phyloP scores from a whole-genome alignment of 2,113 vertebrate genomes.

The Salvelinus sp. region DNA sequence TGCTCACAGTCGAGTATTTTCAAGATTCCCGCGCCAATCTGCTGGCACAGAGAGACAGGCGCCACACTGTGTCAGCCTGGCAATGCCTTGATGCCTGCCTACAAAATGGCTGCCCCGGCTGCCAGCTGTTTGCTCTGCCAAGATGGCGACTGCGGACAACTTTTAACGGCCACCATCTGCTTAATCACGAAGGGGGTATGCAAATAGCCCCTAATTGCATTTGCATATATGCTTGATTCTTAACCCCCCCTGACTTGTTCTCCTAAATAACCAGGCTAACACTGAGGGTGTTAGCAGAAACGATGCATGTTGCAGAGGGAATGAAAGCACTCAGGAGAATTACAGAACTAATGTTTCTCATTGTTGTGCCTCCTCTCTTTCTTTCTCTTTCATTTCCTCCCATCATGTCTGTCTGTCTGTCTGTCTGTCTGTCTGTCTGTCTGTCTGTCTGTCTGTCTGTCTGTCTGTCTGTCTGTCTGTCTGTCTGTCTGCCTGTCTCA shows the following conservation, averaged over 20 bases:
- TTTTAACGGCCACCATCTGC: conserved; percentile 75
- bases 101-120: conserved; percentile 79
- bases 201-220: conserved; percentile 84
- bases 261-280: no score
- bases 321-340: conserved; percentile 62
- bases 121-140: conserved; percentile 76
- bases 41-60: conserved; percentile 60
- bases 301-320: conserved; percentile 34
- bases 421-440: background rate
- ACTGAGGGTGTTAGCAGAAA: conserved; percentile 8
- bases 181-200: conserved; percentile 68
- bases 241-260: conserved; percentile 9
- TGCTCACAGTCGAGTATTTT: conserved; percentile 40
- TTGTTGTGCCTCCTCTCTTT: conserved; percentile 43
- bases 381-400: conserved; percentile 54
- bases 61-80: conserved; percentile 62
- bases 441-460: no score
- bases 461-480: background rate
- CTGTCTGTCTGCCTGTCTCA: conserved; percentile 15
- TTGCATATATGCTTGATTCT: conserved; percentile 72
- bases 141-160: conserved; percentile 75
- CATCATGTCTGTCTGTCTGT: conserved; percentile 20
- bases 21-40: conserved; percentile 54
- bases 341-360: conserved; percentile 55
- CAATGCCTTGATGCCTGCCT: conserved; percentile 49